These are phyloP conservation scores for Holacanthus passer DNA, from an alignment of 2,113 vertebrate species.

Conservation along the genomic window DNA sequence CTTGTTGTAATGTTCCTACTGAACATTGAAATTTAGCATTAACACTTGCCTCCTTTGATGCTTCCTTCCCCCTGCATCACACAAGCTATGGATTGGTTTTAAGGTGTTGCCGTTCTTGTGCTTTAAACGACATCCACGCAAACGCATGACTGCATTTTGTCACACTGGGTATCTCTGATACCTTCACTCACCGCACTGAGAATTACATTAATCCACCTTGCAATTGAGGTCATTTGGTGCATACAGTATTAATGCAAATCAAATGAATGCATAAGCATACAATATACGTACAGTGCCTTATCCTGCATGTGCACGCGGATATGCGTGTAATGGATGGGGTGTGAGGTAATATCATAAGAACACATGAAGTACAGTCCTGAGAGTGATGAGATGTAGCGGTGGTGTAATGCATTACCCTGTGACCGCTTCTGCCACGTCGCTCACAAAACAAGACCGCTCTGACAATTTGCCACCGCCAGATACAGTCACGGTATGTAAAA, in stretches of 20 bases:
- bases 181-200: constrained; percentile 6
- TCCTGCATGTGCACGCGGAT: neutral
- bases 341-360: neutral
- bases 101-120: constrained; percentile 1
- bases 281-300: neutral
- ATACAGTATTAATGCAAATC: constrained; percentile 7
- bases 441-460: constrained; percentile 11
- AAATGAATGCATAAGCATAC: neutral
- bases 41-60: constrained; percentile 40
- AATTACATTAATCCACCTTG: constrained; percentile 9
- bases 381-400: neutral
- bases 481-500: neutral
- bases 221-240: neutral
- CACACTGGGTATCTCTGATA: constrained; percentile 7
- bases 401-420: neutral
- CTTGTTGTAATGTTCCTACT: constrained; percentile 29
- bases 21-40: constrained; percentile 31
- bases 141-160: neutral
- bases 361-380: neutral
- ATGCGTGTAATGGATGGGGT: neutral
- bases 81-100: constrained; percentile 36
- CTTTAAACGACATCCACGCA: constrained; percentile 41
- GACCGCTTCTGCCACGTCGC: neutral
- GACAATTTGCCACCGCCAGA: constrained; percentile 2
- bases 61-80: constrained; percentile 31